Evolutionary conservation across 2,888 invertebrate species (phyloP), one percentile per base, ranked within the genome.

Genomic region (Tinea trinotella): DNA sequence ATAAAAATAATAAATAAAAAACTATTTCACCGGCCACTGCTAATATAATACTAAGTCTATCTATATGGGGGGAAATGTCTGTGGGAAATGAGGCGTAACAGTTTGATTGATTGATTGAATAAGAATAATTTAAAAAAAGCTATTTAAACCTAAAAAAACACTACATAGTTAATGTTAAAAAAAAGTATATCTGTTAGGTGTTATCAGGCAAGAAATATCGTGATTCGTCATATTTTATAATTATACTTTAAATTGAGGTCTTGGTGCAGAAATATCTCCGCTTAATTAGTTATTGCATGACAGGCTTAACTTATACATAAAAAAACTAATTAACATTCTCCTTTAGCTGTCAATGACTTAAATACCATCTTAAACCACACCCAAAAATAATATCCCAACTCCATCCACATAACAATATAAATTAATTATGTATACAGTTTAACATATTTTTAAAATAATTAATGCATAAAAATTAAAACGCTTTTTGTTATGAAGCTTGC

Each of bases 361-460:
- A 15, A 40, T 13, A 9, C 24, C 24, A 24, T 40, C 7, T 12
- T 40, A n/a, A 40, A 40, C 12, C 40, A 40, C 40, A 40, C 40
- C 40, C 40, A 40, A 15, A 40, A 13, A 6, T 15, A 2, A 13
- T 40, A 7, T 40, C 5, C 2, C 15, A 40, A 4, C 10, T 35
- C 35, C 12, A 4, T 35, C 15, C 5, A 15, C 18, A 9, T 44
- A 12, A 44, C 17, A 46, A 19, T 46, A 19, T 9, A 46, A 66
- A 73, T 76, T 72, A 72, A 75, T 75, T 73, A 76, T 71, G 71
- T 65, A 71, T 72, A 65, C 46, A 19, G 2, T 40, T 40, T 7
- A 46, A 46, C 13, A 46, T 40, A 19, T 17, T 19, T 55, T 53
- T 54, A 49, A 49, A 46, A 12, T 20, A 54, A 50, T 55, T 55